Conservation (phyloP, 2,797 vertebrate genomes). For the Urophycis tenuis region DNA sequence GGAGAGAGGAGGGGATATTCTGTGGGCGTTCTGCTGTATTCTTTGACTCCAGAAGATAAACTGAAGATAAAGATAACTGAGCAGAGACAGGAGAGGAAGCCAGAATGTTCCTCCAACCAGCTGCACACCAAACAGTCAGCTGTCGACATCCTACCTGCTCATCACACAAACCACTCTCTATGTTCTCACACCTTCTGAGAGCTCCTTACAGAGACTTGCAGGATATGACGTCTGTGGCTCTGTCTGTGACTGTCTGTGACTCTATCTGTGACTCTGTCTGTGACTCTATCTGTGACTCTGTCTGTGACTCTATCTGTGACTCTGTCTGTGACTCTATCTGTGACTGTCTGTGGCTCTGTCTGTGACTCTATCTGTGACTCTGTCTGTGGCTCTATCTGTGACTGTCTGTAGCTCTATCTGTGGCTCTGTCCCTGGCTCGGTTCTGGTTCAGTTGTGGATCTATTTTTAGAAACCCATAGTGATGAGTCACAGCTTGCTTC, state of each 20-base stretch:
- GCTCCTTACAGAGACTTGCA: background rate
- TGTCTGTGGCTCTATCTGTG: too few relatives aligned
- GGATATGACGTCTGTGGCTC: too few relatives aligned
- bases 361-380: background rate
- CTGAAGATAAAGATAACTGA: too few relatives aligned
- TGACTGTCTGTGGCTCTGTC: background rate
- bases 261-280: too few relatives aligned
- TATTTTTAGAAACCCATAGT: slow-evolving; percentile 27
- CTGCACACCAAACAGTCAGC: background rate
- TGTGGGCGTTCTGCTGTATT: too few relatives aligned
- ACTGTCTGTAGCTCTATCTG: background rate
- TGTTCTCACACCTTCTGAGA: background rate
- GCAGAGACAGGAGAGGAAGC: background rate
- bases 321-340: background rate
- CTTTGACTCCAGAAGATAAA: background rate
- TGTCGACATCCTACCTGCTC: too few relatives aligned
- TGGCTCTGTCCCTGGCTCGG: background rate
- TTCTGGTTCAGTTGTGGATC: background rate
- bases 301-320: background rate
- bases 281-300: too few relatives aligned
- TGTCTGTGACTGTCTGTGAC: too few relatives aligned
- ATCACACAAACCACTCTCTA: too few relatives aligned
- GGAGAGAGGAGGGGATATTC: too few relatives aligned
- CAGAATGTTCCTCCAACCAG: background rate
- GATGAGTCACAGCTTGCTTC: slow-evolving; percentile 50